Conservation (phyloP, 2,113 vertebrate species). For the Sturnus vulgaris region DNA sequence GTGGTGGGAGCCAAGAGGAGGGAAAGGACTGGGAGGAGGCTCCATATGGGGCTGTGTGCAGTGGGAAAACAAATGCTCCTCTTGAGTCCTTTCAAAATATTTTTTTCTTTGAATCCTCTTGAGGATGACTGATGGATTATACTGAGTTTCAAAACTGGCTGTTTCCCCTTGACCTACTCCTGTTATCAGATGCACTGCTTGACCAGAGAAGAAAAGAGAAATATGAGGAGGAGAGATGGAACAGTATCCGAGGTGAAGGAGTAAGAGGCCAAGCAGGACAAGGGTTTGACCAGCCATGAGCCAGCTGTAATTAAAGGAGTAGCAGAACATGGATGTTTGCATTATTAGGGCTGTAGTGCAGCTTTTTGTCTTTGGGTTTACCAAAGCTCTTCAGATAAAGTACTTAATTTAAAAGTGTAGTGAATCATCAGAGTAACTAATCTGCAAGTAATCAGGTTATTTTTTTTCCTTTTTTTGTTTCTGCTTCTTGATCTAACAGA, state of each 20-base stretch:
- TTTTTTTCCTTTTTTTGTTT: neutral
- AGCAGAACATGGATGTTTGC: neutral
- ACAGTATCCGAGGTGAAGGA: neutral
- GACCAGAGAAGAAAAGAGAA: neutral
- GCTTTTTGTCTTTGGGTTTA: neutral
- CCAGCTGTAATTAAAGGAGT: neutral
- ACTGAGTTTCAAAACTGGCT: neutral
- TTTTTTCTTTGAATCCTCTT: neutral
- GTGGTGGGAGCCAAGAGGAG: neutral
- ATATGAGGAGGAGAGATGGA: rapidly evolving
- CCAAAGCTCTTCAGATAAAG: neutral
- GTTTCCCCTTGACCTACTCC: neutral
- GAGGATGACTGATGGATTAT: neutral
- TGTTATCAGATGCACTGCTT: neutral
- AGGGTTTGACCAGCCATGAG: neutral
- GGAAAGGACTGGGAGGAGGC: neutral
- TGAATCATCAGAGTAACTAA: neutral
- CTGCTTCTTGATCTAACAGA: neutral
- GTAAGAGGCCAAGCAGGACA: neutral
- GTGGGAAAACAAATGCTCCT: neutral
- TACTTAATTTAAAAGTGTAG: neutral
- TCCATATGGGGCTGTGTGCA: rapidly evolving
- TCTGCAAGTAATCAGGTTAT: neutral
- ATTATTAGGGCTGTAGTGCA: neutral
- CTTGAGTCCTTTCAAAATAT: neutral